phyloP scores from a whole-genome alignment of 2,797 vertebrate genomes.

The Spinus pinus region DNA sequence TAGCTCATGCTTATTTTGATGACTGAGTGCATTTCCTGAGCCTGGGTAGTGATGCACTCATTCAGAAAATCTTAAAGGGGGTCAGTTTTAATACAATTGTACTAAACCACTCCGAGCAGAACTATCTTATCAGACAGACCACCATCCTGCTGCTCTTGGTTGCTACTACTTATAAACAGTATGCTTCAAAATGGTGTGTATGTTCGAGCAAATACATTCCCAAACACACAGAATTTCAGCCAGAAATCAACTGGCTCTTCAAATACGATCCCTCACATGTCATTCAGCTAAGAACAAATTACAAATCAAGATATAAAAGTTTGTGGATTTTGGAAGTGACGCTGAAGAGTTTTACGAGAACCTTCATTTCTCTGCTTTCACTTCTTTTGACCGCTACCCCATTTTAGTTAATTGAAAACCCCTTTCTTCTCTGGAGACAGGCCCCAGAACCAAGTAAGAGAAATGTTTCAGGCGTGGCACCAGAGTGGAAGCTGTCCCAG shows the following conservation, averaged over 20 bases:
- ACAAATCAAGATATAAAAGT: not conserved
- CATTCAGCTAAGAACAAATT: not conserved
- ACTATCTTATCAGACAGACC: not conserved
- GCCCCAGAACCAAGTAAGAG: rapidly evolving
- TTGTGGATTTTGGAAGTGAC: not conserved
- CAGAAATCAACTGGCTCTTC: not conserved
- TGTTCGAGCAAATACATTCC: rapidly evolving
- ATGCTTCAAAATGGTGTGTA: not conserved
- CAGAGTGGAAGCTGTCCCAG: rapidly evolving
- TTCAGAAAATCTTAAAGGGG: not conserved
- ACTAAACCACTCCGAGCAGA: not conserved
- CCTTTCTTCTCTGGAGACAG: not conserved
- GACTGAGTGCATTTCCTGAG: not conserved
- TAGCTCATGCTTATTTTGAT: not conserved
- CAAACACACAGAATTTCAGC: not conserved
- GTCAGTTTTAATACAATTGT: not conserved
- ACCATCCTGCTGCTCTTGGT: not conserved
- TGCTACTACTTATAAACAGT: rapidly evolving
- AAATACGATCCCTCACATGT: not conserved
- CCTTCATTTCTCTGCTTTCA: not conserved
- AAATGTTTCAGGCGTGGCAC: rapidly evolving
- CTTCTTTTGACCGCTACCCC: not conserved
- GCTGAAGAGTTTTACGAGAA: not conserved
- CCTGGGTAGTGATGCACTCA: not conserved
- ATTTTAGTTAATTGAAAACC: not conserved